These are phyloP conservation scores for Megathymus violae DNA, from an alignment of 1,140 invertebrate species.

Conservation along the genomic window DNA sequence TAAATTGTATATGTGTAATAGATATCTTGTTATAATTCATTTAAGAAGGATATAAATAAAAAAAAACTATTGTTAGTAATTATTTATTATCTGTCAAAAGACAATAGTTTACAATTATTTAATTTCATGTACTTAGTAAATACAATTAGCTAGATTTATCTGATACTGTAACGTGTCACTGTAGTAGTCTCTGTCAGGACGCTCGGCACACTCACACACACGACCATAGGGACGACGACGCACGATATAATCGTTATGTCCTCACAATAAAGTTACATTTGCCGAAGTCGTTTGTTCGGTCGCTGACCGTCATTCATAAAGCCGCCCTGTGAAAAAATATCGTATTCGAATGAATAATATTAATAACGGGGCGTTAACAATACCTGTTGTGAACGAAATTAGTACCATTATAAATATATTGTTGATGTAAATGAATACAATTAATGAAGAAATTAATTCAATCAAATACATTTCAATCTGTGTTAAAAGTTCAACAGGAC, in stretches of 20 bases:
- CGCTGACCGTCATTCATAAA: constrained; percentile 80
- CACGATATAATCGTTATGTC: constrained; percentile 44
- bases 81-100: constrained; percentile 81
- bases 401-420: no score
- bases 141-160: constrained; percentile 82
- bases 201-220: constrained; percentile 62
- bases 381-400: no score
- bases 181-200: constrained; percentile 61
- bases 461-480: no score
- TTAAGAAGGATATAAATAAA: constrained; percentile 48
- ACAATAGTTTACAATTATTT: constrained; percentile 75
- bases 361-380: no score
- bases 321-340: constrained; percentile 54
- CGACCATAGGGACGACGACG: constrained; percentile 45
- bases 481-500: no score
- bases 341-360: no score
- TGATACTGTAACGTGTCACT: constrained; percentile 66
- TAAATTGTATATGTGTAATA: no score
- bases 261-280: constrained; percentile 61
- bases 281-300: constrained; percentile 76
- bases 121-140: constrained; percentile 80
- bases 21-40: no score
- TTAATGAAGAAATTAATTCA: no score
- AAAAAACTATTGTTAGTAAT: constrained; percentile 67
- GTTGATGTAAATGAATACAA: no score